Evolutionary conservation across 2,113 vertebrate genomes (phyloP), one percentile per base, ranked within the genome.

Genomic region (Oncorhynchus keta): DNA sequence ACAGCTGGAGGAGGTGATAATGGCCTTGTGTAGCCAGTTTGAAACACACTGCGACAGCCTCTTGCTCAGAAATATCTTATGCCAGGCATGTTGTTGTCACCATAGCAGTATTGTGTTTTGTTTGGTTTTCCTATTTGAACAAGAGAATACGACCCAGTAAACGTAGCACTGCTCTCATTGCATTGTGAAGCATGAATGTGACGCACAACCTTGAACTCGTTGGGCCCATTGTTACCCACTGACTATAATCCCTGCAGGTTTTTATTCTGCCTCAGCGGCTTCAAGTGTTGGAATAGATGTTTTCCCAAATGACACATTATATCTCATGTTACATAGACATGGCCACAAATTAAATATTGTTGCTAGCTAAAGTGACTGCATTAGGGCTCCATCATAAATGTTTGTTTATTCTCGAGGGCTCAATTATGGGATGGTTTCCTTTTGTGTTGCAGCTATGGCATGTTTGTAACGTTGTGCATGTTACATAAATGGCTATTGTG

Each of bases 31-130:
- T 81, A 79, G 84, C 80, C 68, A 69, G 70, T 73, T 77, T 74
- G 55, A 75, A 75, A 68, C 88, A 84, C 79, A 84, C 79, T 88
- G 86, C 90, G 90, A 92, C 89, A 89, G 89, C 85, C 84, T 89
- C 75, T 75, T 80, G 75, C 72, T 85, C 84, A 82, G 83, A 85
- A 78, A 80, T 72, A 84, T 76, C 84, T 83, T 81, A 86, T 80
- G 73, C 49, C 71, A 68, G 57, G 70, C 83, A 86, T 85, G 73
- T 78, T 87, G 76, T 74, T 82, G 77, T 76, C 80, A 72, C 79
- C 26, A 61, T 77, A 72, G 77, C 57, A 3, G 78, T 76, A 77
- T 80, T 89, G 72, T 87, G 81, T 86, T 77, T 79, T 80, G 73
- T 35, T 64, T 32, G 7, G 59, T 7, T 68, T 28, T 68, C 14